These are phyloP conservation scores for Poecilia latipinna DNA, from an alignment of 2,113 vertebrate genomes.

Conservation along the genomic window DNA sequence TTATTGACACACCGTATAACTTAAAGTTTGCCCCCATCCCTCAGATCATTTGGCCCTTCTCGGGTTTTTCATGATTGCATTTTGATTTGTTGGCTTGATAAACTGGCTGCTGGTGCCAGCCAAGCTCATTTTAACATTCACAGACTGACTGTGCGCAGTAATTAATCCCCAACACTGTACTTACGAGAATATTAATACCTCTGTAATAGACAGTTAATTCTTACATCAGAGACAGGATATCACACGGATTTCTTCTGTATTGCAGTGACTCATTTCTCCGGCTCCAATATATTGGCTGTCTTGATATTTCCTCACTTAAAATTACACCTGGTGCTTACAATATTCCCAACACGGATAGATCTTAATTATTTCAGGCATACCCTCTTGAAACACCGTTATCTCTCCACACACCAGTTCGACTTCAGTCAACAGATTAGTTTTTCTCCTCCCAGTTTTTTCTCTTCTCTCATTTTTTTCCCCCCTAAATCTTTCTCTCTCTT, in stretches of 20 bases:
- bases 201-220: constrained; percentile 67
- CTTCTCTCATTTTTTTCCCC: constrained; percentile 30
- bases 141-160: constrained; percentile 42
- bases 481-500: constrained; percentile 29
- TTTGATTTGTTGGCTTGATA: constrained; percentile 65
- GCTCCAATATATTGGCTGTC: constrained; percentile 44
- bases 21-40: not conserved
- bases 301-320: constrained; percentile 37
- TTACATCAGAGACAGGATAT: constrained; percentile 48
- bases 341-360: constrained; percentile 34
- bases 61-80: constrained; percentile 43
- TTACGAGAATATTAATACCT: constrained; percentile 65
- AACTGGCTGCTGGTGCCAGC: constrained; percentile 54
- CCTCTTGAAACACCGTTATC: constrained; percentile 21
- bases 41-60: constrained; percentile 25
- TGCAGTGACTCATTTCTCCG: constrained; percentile 60
- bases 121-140: constrained; percentile 43
- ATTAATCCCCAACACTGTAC: constrained; percentile 60
- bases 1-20: constrained; percentile 31
- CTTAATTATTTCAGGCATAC: constrained; percentile 24
- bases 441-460: constrained; percentile 11
- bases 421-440: constrained; percentile 58
- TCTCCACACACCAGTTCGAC: constrained; percentile 31
- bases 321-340: constrained; percentile 37
- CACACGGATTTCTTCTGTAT: constrained; percentile 45